Base-by-base conservation (phyloP, 37 sponge, comb jelly and placozoan species). In the Halichondria panicea region DNA sequence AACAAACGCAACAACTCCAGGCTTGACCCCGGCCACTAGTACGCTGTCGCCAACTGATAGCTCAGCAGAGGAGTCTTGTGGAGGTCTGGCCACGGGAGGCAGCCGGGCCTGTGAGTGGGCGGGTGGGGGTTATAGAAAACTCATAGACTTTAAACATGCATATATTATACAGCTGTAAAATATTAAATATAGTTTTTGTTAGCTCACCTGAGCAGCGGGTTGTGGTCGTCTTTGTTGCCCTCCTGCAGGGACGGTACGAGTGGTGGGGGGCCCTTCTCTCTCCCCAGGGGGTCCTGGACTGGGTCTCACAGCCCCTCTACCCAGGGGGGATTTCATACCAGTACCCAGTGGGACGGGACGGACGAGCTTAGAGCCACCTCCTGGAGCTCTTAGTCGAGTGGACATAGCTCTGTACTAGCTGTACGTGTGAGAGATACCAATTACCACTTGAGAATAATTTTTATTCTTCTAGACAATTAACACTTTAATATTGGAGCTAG, bases 1-100 rank as follows among this genome's bases (percentile, higher is more conserved):
- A 0, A 89, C 59, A 67, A 92, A 97, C 41, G 88, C 83, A n/a
- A 96, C 57, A 32, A 75, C 61, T 0, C 97, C 97, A 21, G 63
- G 76, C 32, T 89, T 93, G 22, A 28, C 68, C 0, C 90, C 94
- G 27, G 78, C 72, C 5, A 85, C 78, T 13, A 88, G 46, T 6
- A 92, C 89, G 35, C 81, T 56, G 50, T 84, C 90, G 0, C 93
- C 90, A 4, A 88, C 72, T 13, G 57, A 56, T 1, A 87, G 45
- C 25, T 63, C 15, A 65, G 61, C 37, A 31, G 41, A 24, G 24
- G 61, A n/a, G n/a, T n/a, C n/a, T n/a, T n/a, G n/a, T n/a, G n/a
- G n/a, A n/a, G n/a, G n/a, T n/a, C n/a, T n/a, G n/a, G n/a, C n/a
- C n/a, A n/a, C n/a, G n/a, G n/a, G n/a, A n/a, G n/a, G n/a, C 57